Evolutionary conservation across 2,797 vertebrate genomes (phyloP).

Genomic region (Hippopotamyrus pictus): DNA sequence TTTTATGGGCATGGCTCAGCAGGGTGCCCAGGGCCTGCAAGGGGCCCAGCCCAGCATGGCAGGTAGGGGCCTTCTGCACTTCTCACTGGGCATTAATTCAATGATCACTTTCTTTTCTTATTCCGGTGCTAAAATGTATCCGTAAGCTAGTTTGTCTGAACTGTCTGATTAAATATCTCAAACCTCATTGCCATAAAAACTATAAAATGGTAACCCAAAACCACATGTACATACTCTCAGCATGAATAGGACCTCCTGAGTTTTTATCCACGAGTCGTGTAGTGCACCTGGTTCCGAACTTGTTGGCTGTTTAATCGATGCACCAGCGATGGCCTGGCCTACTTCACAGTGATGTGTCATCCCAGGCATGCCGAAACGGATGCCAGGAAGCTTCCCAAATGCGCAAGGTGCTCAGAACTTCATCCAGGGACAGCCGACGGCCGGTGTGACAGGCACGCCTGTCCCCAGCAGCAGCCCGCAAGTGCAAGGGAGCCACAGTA

Average conservation of each 20-base stretch:
- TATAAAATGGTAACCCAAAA: not conserved
- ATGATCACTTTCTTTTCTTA: not conserved
- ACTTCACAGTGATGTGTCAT: slow-evolving; percentile 30
- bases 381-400: slow-evolving; percentile 3
- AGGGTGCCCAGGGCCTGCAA: slow-evolving; percentile 76
- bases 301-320: not conserved
- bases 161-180: not conserved
- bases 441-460: slow-evolving; percentile 67
- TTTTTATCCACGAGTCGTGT: not conserved
- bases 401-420: slow-evolving; percentile 78
- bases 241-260: not conserved
- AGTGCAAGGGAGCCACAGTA: slow-evolving; percentile 70
- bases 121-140: not conserved
- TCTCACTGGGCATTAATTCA: not conserved
- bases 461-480: slow-evolving; percentile 66
- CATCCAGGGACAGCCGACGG: slow-evolving; percentile 84
- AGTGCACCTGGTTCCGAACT: not conserved
- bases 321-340: not conserved
- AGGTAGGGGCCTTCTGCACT: slow-evolving; percentile 47
- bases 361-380: slow-evolving; percentile 84
- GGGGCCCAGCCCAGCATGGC: slow-evolving; percentile 80
- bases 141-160: not conserved
- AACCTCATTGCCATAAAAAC: not conserved
- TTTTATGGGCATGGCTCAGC: slow-evolving; percentile 95
- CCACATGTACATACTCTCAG: not conserved